A percentile compares a stretch with the other conserved stretches of the same genome.
Conservation (phyloP, 2,113 vertebrate genomes). For the Dunckerocampus dactyliophorus region DNA sequence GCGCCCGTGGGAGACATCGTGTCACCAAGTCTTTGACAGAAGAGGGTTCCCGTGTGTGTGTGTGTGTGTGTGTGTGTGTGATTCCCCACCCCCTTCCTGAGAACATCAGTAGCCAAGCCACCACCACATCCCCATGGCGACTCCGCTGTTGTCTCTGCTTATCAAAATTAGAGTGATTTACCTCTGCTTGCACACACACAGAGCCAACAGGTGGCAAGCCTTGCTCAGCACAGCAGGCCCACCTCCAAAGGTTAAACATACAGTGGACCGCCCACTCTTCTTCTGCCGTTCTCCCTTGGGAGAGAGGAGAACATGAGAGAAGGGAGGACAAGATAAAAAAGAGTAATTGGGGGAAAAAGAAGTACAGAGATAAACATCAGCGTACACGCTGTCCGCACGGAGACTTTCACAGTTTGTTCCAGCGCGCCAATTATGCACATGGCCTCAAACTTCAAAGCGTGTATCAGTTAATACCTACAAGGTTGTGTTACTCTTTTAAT, state of each 20-base stretch:
- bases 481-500: constrained; percentile 16
- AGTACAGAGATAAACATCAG: constrained; percentile 19
- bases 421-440: constrained; percentile 15
- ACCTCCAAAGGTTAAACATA: constrained; percentile 70
- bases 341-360: constrained; percentile 17
- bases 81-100: constrained; percentile 46
- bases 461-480: constrained; percentile 9
- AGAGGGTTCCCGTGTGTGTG: constrained; percentile 56
- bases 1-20: constrained; percentile 67
- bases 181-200: constrained; percentile 54
- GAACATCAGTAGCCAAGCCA: constrained; percentile 46
- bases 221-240: constrained; percentile 66
- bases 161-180: constrained; percentile 75
- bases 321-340: constrained; percentile 46
- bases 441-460: constrained; percentile 22
- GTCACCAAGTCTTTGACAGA: constrained; percentile 66
- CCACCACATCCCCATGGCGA: constrained; percentile 62
- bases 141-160: constrained; percentile 67
- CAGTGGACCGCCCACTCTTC: constrained; percentile 49
- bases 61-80: constrained; percentile 36
- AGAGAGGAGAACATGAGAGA: constrained; percentile 35
- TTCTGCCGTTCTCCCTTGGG: constrained; percentile 50
- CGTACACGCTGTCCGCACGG: constrained; percentile 10
- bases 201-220: constrained; percentile 74
- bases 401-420: constrained; percentile 15